Conservation (phyloP, 2,113 vertebrate species). For the Apistogramma diplotaenia region DNA sequence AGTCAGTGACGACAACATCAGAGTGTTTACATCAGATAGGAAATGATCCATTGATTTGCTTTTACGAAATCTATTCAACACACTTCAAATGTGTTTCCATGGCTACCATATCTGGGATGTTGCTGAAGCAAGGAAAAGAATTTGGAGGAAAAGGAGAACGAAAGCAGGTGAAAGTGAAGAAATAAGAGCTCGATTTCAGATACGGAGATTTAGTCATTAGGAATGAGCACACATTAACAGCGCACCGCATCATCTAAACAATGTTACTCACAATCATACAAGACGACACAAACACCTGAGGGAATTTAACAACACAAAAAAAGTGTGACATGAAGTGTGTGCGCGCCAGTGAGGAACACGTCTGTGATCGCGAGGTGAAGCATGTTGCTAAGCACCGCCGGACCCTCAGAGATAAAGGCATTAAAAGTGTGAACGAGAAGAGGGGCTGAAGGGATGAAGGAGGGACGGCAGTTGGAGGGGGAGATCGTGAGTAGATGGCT, state of each 20-base stretch:
- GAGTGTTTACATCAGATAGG: neutral
- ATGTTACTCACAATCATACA: neutral
- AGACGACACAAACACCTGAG: neutral
- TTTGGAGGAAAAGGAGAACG: neutral
- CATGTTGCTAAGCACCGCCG: conserved; percentile 42
- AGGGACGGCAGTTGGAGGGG: neutral
- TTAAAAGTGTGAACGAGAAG: neutral
- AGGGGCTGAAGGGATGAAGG: neutral
- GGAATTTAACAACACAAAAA: neutral
- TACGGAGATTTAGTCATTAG: neutral
- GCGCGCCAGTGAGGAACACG: neutral
- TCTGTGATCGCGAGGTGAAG: neutral
- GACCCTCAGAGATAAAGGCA: conserved; percentile 25
- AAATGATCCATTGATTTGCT: conserved; percentile 25
- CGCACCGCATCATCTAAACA: neutral
- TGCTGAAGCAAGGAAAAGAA: neutral
- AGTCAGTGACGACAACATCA: conserved; percentile 14
- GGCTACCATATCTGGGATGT: conserved; percentile 38
- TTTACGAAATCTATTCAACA: conserved; percentile 39
- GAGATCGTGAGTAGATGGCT: neutral
- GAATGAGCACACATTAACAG: neutral
- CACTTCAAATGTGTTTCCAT: conserved; percentile 54
- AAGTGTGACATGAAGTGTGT: conserved; percentile 5
- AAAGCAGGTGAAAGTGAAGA: neutral
- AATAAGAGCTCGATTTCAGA: too few species aligned